These are phyloP conservation scores for Parapsyche elsis DNA, from an alignment of 1,140 invertebrate species.

Conservation along the genomic window DNA sequence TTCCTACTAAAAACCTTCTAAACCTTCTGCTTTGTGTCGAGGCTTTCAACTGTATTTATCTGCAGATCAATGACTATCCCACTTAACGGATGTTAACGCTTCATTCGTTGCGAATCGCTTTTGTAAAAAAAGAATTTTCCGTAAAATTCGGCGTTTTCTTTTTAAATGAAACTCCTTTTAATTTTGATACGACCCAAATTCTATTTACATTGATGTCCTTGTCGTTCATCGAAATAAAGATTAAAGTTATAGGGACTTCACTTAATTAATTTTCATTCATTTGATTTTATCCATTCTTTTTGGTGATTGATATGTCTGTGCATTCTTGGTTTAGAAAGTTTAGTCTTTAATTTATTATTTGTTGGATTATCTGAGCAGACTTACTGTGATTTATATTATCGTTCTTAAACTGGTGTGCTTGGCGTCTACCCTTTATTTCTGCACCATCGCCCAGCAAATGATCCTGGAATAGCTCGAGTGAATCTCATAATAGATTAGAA, in stretches of 20 bases:
- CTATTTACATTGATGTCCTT: no score
- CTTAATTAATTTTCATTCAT: no score
- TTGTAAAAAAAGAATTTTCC: no score
- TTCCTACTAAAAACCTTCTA: not conserved
- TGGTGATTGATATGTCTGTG: no score
- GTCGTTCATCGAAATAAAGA: no score
- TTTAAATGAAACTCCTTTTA: no score
- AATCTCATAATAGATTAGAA: not conserved
- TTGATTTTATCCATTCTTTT: no score
- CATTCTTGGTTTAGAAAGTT: no score
- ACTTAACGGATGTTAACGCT: not conserved
- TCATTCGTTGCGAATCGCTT: not conserved
- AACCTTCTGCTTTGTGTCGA: not conserved
- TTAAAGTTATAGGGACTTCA: no score
- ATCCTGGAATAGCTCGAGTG: not conserved
- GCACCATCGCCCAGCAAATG: constrained; percentile 16
- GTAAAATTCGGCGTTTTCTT: no score
- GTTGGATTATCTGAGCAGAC: not conserved
- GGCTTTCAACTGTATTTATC: not conserved
- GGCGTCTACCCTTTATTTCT: constrained; percentile 2
- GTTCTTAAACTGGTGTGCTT: not conserved
- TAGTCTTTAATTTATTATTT: not conserved
- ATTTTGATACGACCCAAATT: no score
- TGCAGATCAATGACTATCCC: constrained; percentile 17
- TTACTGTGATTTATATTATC: constrained; percentile 16